A percentile compares a stretch with the other conserved stretches of the same genome.
Conservation (phyloP, 2,113 vertebrate species). For the Danio rerio region GRCz12tu NC_133178.1:28716001-28716500, state of each 20-base stretch:
- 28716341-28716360: not conserved
- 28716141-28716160: too few species aligned
- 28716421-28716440: not conserved
- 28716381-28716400: not conserved
- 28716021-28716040: too few species aligned
- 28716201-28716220: not conserved
- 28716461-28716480: not conserved
- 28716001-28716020: too few species aligned
- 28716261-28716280: not conserved
- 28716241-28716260: not conserved
- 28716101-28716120: too few species aligned
- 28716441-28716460: not conserved
- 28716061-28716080: too few species aligned
- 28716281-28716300: not conserved
- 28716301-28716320: not conserved
- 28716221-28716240: too few species aligned
- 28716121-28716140: too few species aligned
- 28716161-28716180: not conserved
- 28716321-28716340: not conserved
- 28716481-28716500: slow-evolving; percentile 61
- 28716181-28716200: too few species aligned
- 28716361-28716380: not conserved
- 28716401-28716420: not conserved
- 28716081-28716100: too few species aligned
- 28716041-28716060: too few species aligned